Base-by-base conservation (phyloP, 2,888 invertebrate species). In the Mesodorylaimus sp. region DNA sequence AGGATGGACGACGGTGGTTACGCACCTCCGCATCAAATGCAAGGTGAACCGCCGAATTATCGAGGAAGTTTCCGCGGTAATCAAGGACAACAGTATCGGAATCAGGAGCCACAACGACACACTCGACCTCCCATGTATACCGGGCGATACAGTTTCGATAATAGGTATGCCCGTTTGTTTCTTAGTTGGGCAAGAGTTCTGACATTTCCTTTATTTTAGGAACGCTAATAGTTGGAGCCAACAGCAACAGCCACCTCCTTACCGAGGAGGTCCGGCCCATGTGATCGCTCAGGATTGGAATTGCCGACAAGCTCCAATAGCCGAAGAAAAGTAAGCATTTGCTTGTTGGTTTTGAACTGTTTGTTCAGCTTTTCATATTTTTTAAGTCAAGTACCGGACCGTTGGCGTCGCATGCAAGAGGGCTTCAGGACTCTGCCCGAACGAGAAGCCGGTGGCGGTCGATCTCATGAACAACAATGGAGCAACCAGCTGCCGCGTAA, bases 381-480 rank as follows among this genome's bases (percentile, higher is more conserved):
- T 29, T 45, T 23, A 2, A 39, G 46, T 16, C n/a, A 23, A 23
- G 52, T 52, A 7, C 49, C 52, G 16, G 52, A 52, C 2, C 42
- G 52, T 10, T 52, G 52, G 52, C 39, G 43, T 2, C 2, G n/a
- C 2, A 36, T 52, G 1, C 45, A 43, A 23, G 49, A 52, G 24
- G 29, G 21, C 2, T 42, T 21, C 19, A 23, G n/a, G n/a, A n/a
- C n/a, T n/a, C n/a, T 44, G 10, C 44, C 47, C 3, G 37, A 37
- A 32, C 21, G 46, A 1, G n/a, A n/a, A n/a, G n/a, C n/a, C n/a
- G 21, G 42, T 23, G 32, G 25, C n/a, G n/a, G n/a, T 25, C 28
- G 19, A 13, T 25, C 26, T n/a, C n/a, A n/a, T n/a, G n/a, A n/a
- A n/a, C n/a, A n/a, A n/a, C 7, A 28, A 28, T 52, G 52, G 52